phyloP scores from a whole-genome alignment of 2,797 vertebrate genomes.

The Pseudochromis fuscus region DNA sequence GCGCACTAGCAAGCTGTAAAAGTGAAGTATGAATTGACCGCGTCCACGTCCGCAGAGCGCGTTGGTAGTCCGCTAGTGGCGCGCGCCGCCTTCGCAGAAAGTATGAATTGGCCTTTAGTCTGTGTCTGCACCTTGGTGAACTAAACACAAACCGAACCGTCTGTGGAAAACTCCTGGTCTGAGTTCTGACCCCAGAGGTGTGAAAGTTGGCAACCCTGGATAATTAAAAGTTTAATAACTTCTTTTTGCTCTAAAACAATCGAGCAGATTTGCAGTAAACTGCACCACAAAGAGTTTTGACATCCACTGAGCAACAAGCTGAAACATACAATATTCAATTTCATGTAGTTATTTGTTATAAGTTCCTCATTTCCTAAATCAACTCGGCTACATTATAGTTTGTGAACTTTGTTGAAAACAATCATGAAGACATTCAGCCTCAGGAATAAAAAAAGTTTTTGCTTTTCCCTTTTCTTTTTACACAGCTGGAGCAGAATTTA shows the following conservation, averaged over 20 bases:
- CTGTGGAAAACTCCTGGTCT: too few relatives aligned
- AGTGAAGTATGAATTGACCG: too few relatives aligned
- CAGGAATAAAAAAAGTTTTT: constrained; percentile 29
- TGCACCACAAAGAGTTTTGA: background rate
- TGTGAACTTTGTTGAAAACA: constrained; percentile 25
- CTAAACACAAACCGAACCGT: too few relatives aligned
- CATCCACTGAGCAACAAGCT: background rate
- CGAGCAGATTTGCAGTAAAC: constrained; percentile 7
- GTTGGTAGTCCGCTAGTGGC: too few relatives aligned
- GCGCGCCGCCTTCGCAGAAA: too few relatives aligned
- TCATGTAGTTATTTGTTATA: background rate
- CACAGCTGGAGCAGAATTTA: background rate
- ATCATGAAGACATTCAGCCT: constrained; percentile 49
- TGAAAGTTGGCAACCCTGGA: too few relatives aligned
- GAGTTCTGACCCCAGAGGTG: too few relatives aligned
- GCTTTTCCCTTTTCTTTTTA: constrained; percentile 61
- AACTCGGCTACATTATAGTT: constrained; percentile 11
- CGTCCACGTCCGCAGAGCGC: too few relatives aligned
- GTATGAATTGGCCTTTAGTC: too few relatives aligned
- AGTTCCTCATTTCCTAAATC: background rate
- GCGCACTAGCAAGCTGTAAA: too few relatives aligned
- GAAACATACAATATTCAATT: background rate
- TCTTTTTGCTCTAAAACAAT: constrained; percentile 15
- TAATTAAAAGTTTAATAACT: constrained; percentile 31
- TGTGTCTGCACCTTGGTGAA: too few relatives aligned